A percentile compares a stretch with the other conserved stretches of the same genome.
Conservation (phyloP, 2,113 vertebrate species). For the Amphiprion ocellaris region DNA sequence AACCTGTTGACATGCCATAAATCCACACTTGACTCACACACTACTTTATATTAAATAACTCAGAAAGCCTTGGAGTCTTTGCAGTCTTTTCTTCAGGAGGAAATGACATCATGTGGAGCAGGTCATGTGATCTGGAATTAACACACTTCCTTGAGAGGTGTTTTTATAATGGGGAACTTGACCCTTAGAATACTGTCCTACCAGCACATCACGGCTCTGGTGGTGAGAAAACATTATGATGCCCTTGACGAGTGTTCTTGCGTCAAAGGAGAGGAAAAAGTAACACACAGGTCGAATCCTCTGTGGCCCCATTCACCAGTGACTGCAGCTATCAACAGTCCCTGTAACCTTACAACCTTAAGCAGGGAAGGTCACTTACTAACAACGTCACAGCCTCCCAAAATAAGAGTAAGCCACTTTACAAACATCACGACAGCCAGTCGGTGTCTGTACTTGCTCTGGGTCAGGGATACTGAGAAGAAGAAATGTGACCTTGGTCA, state of each 20-base stretch:
- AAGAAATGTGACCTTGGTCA: slow-evolving; percentile 60
- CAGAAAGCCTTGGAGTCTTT: too few relatives aligned
- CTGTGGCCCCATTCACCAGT: slow-evolving; percentile 7
- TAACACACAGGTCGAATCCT: neutral
- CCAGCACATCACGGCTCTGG: neutral
- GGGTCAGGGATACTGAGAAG: slow-evolving; percentile 29
- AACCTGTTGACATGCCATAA: too few relatives aligned
- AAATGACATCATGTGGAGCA: too few relatives aligned
- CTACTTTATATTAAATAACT: too few relatives aligned
- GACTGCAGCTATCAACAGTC: slow-evolving; percentile 16
- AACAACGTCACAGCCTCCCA: slow-evolving; percentile 44
- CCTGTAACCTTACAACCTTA: slow-evolving; percentile 40
- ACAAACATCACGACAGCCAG: slow-evolving; percentile 40
- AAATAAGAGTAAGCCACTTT: slow-evolving; percentile 65
- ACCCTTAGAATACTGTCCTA: neutral
- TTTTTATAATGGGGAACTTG: too few relatives aligned
- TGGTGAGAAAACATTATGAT: neutral
- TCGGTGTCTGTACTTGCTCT: slow-evolving; percentile 8
- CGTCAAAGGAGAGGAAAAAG: neutral
- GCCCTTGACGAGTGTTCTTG: neutral
- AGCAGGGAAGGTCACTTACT: slow-evolving; percentile 33
- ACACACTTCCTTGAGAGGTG: too few relatives aligned
- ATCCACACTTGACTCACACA: too few relatives aligned
- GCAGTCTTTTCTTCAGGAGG: too few relatives aligned
- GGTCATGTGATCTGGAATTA: too few relatives aligned